Evolutionary conservation across 2,113 vertebrate genomes (phyloP).

Genomic region (Empidonax traillii): DNA sequence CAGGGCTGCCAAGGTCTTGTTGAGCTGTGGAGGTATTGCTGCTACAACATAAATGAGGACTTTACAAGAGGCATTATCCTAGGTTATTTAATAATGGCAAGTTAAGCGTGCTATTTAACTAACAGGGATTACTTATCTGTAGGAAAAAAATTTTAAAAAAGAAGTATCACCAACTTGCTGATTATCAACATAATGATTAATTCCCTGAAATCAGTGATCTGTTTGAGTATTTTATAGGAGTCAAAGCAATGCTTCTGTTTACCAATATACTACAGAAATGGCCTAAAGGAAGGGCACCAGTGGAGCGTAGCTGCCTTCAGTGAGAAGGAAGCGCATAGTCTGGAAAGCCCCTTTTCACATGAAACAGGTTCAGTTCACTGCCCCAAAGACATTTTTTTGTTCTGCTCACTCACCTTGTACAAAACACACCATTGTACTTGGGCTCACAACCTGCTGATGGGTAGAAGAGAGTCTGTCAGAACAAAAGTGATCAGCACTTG

Average conservation of each 20-base stretch:
- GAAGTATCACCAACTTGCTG: background rate
- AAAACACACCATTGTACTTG: background rate
- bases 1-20: background rate
- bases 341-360: background rate
- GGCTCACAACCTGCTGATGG: background rate
- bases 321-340: background rate
- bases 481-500: background rate
- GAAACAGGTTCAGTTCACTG: background rate
- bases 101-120: background rate
- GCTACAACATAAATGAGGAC: background rate
- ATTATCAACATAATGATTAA: background rate
- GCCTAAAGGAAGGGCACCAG: background rate
- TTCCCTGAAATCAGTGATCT: background rate
- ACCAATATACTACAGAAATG: background rate
- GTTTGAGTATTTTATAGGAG: background rate
- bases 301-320: background rate
- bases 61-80: background rate
- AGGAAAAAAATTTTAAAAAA: background rate
- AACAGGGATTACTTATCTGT: background rate
- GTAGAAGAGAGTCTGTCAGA: background rate
- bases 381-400: background rate
- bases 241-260: background rate
- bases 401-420: background rate
- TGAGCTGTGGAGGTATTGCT: background rate
- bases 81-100: background rate